phyloP scores from a whole-genome alignment of 2,888 invertebrate genomes.

The Chrysopilus asiliformis region DNA sequence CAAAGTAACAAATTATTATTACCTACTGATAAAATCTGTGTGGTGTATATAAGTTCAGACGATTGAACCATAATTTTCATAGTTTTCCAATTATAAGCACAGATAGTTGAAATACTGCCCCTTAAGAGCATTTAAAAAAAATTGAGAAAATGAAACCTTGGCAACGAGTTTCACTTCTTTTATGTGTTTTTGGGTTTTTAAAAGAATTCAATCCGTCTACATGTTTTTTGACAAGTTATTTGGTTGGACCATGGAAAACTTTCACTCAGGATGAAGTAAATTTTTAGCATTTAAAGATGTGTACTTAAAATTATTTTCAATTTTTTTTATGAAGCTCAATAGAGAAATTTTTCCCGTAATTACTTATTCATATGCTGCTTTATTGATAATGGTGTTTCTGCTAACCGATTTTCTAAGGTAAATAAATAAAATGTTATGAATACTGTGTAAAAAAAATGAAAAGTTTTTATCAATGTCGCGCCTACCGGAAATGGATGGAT shows the following conservation, averaged over 20 bases:
- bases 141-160: slow-evolving; percentile 45
- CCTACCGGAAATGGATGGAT: too few species aligned
- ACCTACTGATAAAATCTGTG: too few species aligned
- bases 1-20: too few species aligned
- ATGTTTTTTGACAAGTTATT: slow-evolving; percentile 67
- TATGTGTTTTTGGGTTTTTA: slow-evolving; percentile 67
- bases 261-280: slow-evolving; percentile 43
- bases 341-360: slow-evolving; percentile 73
- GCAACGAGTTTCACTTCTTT: slow-evolving; percentile 53
- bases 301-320: neutral
- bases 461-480: too few species aligned
- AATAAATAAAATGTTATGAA: too few species aligned
- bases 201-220: slow-evolving; percentile 77
- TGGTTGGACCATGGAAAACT: slow-evolving; percentile 64
- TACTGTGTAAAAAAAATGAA: too few species aligned
- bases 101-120: too few species aligned
- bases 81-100: too few species aligned
- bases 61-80: too few species aligned
- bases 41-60: too few species aligned
- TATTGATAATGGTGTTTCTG: slow-evolving; percentile 63
- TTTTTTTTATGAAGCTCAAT: slow-evolving; percentile 41
- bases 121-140: too few species aligned
- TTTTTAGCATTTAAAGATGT: neutral
- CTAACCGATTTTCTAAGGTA: slow-evolving; percentile 60
- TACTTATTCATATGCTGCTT: slow-evolving; percentile 72